Conservation (phyloP, 1,140 invertebrate genomes). For the Brachionus plicatilis region DNA sequence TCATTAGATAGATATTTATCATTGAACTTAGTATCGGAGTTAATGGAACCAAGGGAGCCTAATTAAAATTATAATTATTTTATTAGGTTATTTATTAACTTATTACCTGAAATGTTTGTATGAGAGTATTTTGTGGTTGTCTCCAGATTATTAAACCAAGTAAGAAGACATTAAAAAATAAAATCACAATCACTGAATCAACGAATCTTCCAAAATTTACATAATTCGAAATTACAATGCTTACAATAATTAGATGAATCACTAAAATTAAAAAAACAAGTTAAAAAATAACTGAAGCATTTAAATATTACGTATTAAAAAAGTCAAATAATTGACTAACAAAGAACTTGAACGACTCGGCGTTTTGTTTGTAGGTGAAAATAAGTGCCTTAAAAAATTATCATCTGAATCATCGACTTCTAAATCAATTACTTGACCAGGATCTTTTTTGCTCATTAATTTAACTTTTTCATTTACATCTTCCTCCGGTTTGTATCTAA, state of each 20-base stretch:
- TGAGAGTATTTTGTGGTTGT: constrained; percentile 42
- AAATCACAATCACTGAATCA: neutral
- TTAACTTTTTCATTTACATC: neutral
- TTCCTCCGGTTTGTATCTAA: neutral
- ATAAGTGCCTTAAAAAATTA: neutral
- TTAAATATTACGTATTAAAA: neutral
- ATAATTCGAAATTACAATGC: neutral
- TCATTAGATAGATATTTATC: constrained; percentile 79
- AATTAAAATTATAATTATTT: neutral
- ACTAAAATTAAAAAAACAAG: neutral
- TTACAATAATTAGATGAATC: neutral
- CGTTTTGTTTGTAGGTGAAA: neutral
- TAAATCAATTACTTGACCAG: neutral
- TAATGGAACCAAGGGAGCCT: constrained; percentile 78
- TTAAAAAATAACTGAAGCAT: neutral
- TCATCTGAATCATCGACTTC: neutral
- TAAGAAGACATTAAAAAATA: constrained; percentile 42
- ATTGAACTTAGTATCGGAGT: constrained; percentile 75
- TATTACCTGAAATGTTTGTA: constrained; percentile 42
- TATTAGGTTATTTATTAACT: neutral
- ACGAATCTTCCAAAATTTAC: neutral
- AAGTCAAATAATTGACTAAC: neutral
- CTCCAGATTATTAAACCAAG: constrained; percentile 41
- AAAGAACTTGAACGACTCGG: neutral
- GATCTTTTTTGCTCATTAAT: neutral